Base-by-base conservation (phyloP, 1,140 invertebrate species). In the Leptopilina boulardi region DNA sequence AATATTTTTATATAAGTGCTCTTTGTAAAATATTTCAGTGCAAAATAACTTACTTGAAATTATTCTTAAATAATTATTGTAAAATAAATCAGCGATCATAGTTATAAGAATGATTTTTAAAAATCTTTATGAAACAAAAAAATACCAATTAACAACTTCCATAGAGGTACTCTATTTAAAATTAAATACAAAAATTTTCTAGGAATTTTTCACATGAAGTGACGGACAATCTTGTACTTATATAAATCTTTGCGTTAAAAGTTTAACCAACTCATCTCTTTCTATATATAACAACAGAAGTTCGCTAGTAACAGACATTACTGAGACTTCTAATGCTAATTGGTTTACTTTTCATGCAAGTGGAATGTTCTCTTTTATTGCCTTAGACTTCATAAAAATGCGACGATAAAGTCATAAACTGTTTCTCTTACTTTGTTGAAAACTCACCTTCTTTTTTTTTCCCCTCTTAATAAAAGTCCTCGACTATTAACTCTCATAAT, bases 261-360 rank as follows among this genome's bases (percentile, higher is more conserved):
- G 56, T 59, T 59, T 59, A 23, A 11, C 54, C 19, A 56, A 56
- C 19, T 56, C 54, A 21, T 18, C n/a, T n/a, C n/a, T n/a, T n/a
- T n/a, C n/a, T n/a, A n/a, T n/a, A n/a, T n/a, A n/a, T n/a, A n/a
- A 13, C 23, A 66, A 6, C 26, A 66, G 23, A 66, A 66, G 59
- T 59, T 59, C 56, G 21, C 11, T 59, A 26, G 23, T 66, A 30
- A 30, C 59, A 66, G 21, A 30, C 23, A 66, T 66, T 30, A n/a
- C 59, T 66, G 11, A 66, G 26, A 66, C 59, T 30, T 26, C 21
- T 66, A 66, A 66, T 66, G 59, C 59, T 66, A 66, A 66, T 66
- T 66, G 59, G 59, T 66, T 66, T 66, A 66, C 59, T 66, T 66
- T 66, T 66, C 23, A 66, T 66, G 59, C 23, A 13, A 66, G 26